Evolutionary conservation across 2,888 invertebrate species (phyloP).

Genomic region (Diadegma fenestrale): DNA sequence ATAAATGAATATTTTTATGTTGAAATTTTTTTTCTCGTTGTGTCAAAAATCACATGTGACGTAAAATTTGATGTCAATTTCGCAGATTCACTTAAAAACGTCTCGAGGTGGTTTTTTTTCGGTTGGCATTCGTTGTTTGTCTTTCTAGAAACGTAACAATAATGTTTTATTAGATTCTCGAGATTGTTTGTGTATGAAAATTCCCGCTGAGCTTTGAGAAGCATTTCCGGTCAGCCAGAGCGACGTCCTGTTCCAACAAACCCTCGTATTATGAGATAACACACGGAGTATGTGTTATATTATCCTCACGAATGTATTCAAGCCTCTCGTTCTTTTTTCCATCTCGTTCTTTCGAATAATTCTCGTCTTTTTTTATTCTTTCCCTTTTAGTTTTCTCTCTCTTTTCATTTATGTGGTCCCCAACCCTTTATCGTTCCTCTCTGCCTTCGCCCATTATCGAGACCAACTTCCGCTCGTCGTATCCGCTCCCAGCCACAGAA

Average conservation of each 20-base stretch:
- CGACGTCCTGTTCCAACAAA: constrained; percentile 64
- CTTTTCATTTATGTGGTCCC: constrained; percentile 32
- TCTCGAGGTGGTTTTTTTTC: not conserved
- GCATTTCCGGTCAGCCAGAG: constrained; percentile 53
- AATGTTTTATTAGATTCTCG: not conserved
- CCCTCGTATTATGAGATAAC: constrained; percentile 44
- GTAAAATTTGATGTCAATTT: not conserved
- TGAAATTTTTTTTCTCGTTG: not conserved
- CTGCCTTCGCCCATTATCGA: constrained; percentile 63
- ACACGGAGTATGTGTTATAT: constrained; percentile 33
- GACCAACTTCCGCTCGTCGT: constrained; percentile 62
- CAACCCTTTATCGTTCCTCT: constrained; percentile 59
- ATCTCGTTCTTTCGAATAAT: constrained; percentile 5
- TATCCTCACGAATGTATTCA: constrained; percentile 49
- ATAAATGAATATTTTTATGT: too few species aligned
- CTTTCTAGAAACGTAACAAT: not conserved
- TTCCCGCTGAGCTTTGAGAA: constrained; percentile 50
- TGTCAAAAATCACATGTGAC: not conserved
- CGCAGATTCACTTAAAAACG: not conserved
- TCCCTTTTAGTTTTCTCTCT: constrained; percentile 12
- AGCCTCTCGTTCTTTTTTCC: constrained; percentile 9
- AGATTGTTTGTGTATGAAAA: constrained; percentile 5
- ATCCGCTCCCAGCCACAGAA: constrained; percentile 64
- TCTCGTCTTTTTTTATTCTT: not conserved
- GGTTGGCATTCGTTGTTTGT: not conserved